Percentiles rank a stretch among this genome's conserved stretches.
Evolutionary conservation across 2,113 vertebrate genomes (phyloP).

Genomic region (Mus spicilegus): DNA sequence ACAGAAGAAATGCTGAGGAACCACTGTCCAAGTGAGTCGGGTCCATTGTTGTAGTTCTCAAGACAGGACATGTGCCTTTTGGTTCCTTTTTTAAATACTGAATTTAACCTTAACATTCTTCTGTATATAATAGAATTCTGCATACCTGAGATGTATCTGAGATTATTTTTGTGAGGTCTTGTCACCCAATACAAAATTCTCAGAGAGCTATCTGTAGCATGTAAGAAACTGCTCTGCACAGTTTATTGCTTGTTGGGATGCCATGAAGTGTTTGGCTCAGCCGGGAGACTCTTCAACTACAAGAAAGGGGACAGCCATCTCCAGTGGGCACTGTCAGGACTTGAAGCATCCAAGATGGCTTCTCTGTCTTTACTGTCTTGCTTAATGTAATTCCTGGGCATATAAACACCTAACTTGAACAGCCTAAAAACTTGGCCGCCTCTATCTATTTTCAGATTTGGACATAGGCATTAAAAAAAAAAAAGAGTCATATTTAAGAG

Average conservation of each 20-base stretch:
- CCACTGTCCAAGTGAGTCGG: background rate
- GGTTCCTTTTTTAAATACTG: background rate
- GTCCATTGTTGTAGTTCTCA: background rate
- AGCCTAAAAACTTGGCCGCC: background rate
- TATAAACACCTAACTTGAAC: background rate
- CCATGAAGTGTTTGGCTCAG: background rate
- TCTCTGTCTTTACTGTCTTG: background rate
- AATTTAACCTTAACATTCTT: background rate
- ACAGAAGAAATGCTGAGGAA: background rate
- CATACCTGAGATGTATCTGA: background rate
- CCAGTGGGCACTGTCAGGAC: background rate
- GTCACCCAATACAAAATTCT: background rate
- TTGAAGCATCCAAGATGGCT: background rate
- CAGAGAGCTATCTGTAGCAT: background rate
- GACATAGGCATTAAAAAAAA: background rate
- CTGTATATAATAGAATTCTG: constrained; percentile 17
- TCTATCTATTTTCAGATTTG: background rate
- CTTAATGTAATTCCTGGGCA: background rate
- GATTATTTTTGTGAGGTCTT: background rate
- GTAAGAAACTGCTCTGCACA: background rate
- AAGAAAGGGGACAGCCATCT: background rate
- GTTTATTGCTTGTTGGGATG: background rate
- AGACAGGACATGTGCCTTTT: background rate
- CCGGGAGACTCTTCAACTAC: background rate
- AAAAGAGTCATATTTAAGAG: background rate